These are phyloP conservation scores for Machaerirhynchus nigripectus DNA, from an alignment of 2,113 vertebrate species.

Conservation along the genomic window DNA sequence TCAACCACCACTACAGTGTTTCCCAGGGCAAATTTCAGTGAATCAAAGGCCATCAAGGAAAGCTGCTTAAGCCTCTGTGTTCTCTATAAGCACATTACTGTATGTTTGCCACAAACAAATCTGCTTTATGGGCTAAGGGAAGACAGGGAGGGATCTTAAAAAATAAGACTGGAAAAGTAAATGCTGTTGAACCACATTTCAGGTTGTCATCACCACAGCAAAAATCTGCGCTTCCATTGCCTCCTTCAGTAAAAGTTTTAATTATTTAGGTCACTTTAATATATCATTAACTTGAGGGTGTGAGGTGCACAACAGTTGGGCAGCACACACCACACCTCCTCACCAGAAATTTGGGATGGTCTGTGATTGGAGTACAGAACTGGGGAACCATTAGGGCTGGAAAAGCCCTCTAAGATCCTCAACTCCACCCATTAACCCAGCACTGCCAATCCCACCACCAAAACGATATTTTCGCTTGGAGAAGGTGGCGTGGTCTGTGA, in stretches of 20 bases:
- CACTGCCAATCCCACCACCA: neutral
- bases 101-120: neutral
- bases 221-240: neutral
- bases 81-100: neutral
- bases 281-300: neutral
- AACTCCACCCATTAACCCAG: neutral
- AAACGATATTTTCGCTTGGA: neutral
- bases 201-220: neutral
- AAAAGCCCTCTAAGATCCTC: neutral
- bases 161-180: neutral
- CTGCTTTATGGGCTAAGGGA: neutral
- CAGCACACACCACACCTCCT: too few relatives aligned
- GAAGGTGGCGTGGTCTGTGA: neutral
- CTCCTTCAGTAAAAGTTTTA: neutral
- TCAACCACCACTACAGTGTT: neutral
- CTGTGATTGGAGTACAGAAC: fast-evolving
- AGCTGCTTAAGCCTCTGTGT: neutral
- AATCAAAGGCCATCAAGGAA: neutral
- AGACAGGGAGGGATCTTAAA: neutral
- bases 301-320: too few relatives aligned
- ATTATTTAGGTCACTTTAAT: neutral
- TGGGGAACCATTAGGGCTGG: neutral
- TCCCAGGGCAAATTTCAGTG: neutral
- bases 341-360: fast-evolving
- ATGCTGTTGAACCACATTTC: fast-evolving